Conservation (phyloP, 2,797 vertebrate species). For the Galago senegalensis region DNA sequence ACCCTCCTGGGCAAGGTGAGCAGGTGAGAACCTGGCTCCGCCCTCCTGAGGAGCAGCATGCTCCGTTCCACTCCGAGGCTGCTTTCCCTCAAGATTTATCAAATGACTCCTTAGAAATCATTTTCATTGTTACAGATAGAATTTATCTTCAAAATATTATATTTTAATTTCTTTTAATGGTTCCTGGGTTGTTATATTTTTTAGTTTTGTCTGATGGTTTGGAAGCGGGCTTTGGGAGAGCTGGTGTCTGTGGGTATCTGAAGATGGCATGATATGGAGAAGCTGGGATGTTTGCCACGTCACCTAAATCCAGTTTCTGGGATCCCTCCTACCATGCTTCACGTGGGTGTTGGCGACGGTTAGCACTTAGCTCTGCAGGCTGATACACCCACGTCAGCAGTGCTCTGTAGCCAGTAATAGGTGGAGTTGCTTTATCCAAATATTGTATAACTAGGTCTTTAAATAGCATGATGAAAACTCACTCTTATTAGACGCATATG, state of each 20-base stretch:
- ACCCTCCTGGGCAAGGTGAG: too few relatives aligned
- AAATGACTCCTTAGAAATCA: not conserved
- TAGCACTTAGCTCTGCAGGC: not conserved
- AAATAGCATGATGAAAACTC: not conserved
- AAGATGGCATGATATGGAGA: rapidly evolving
- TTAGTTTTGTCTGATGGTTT: not conserved
- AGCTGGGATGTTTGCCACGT: rapidly evolving
- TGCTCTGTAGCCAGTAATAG: not conserved
- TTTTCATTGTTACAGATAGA: not conserved
- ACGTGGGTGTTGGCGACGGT: not conserved
- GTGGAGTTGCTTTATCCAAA: not conserved
- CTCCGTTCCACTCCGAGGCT: too few relatives aligned
- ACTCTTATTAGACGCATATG: not conserved
- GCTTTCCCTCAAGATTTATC: not conserved
- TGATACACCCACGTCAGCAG: not conserved
- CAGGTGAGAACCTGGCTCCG: too few relatives aligned
- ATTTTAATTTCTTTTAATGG: not conserved
- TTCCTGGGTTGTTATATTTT: not conserved
- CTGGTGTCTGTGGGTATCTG: too few relatives aligned
- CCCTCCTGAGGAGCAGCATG: too few relatives aligned
- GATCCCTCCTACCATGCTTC: not conserved
- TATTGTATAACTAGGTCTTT: not conserved
- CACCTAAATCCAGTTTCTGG: not conserved
- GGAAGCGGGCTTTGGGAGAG: not conserved
- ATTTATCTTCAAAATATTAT: not conserved